Evolutionary conservation across 2,113 vertebrate genomes (phyloP).

Genomic region (Archocentrus centrarchus): DNA sequence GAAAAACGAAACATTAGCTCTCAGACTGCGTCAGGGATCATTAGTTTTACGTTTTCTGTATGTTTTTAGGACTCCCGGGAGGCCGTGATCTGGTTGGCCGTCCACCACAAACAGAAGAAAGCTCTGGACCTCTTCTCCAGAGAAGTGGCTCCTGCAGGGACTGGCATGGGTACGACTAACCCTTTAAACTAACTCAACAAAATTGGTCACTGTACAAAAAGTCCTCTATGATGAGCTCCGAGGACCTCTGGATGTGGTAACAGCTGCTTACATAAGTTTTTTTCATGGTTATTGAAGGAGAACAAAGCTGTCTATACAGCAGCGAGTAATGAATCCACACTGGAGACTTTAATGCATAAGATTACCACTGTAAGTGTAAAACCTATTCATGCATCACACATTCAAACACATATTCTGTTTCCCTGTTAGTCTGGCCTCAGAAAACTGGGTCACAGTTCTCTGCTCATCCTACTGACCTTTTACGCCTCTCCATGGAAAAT

Average conservation of each 20-base stretch:
- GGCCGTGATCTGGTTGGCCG: slow-evolving; percentile 87
- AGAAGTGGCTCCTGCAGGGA: slow-evolving; percentile 86
- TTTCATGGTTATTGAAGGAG: background rate
- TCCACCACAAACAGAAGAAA: slow-evolving; percentile 86
- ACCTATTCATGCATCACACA: background rate
- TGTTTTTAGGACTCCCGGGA: slow-evolving; percentile 79
- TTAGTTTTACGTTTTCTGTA: background rate
- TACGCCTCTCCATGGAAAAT: background rate
- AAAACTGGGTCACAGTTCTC: background rate
- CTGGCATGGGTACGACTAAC: slow-evolving; percentile 84
- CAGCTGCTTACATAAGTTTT: background rate
- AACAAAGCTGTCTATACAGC: background rate
- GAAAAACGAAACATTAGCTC: no score
- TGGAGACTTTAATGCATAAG: background rate
- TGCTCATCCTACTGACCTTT: background rate
- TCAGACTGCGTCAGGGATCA: background rate
- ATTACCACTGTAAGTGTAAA: background rate
- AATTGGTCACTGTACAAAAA: background rate
- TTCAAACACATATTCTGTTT: background rate
- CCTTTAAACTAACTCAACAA: background rate
- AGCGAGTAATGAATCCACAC: background rate
- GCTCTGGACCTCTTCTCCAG: slow-evolving; percentile 87
- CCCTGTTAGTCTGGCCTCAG: background rate
- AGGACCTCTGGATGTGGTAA: background rate
- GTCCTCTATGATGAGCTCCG: background rate